Conservation (phyloP, 2,888 invertebrate species). For the Anarsia innoxiella region DNA sequence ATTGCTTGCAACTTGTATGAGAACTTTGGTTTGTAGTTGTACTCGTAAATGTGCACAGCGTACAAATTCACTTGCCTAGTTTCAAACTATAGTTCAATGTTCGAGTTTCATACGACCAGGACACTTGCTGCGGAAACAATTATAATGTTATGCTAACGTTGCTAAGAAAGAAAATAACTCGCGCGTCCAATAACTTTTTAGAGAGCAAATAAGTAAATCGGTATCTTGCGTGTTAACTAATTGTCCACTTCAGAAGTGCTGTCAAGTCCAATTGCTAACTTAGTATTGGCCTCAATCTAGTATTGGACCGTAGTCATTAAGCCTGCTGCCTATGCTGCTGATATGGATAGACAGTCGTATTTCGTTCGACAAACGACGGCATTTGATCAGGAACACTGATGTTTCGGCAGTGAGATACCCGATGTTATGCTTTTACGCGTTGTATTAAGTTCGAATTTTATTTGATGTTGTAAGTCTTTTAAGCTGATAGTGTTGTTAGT, state of each 20-base stretch:
- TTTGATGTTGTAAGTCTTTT: conserved; percentile 23
- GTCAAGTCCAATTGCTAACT: conserved; percentile 60
- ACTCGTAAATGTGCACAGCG: conserved; percentile 8
- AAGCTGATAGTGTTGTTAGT: conserved; percentile 26
- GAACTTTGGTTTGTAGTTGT: conserved; percentile 28
- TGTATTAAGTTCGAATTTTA: conserved; percentile 32
- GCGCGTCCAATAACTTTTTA: neutral
- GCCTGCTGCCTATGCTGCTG: conserved; percentile 44
- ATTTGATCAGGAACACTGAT: conserved; percentile 38
- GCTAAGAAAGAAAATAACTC: neutral
- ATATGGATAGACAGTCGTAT: conserved; percentile 43
- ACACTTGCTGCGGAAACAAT: too few species aligned
- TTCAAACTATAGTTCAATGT: conserved; percentile 20
- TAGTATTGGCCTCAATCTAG: conserved; percentile 61
- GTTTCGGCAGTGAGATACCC: conserved; percentile 23
- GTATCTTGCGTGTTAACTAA: too few species aligned
- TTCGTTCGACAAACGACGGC: conserved; percentile 56
- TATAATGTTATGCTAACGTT: too few species aligned
- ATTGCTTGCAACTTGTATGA: conserved; percentile 36
- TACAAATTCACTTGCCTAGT: conserved; percentile 23
- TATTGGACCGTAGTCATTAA: conserved; percentile 63
- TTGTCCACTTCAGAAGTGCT: conserved; percentile 52
- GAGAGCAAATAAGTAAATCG: too few species aligned
- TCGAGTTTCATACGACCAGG: too few species aligned
- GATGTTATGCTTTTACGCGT: conserved; percentile 30